Evolutionary conservation across 2,888 invertebrate species (phyloP).

Genomic region (Barypeithes pellucidus): DNA sequence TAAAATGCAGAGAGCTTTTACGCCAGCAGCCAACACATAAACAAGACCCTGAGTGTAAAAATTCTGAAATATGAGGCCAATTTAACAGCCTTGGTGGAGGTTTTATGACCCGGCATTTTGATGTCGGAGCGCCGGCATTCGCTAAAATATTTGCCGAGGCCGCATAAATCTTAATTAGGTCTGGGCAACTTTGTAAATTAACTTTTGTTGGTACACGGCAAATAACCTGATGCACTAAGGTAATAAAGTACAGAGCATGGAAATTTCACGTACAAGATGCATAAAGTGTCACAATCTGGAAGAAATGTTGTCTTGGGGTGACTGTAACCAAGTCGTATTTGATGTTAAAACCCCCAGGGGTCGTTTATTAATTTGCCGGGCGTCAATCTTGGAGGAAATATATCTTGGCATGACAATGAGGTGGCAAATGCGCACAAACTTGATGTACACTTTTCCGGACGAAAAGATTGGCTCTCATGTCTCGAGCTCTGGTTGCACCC

Average conservation of each 20-base stretch:
- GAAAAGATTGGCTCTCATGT: no score
- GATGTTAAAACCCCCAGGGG: no score
- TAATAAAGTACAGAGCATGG: background rate
- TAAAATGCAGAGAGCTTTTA: constrained; percentile 49
- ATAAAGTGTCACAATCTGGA: no score
- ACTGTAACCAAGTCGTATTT: no score
- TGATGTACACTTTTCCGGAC: no score
- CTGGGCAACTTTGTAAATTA: constrained; percentile 41
- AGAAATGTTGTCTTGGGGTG: no score
- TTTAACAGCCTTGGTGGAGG: constrained; percentile 48
- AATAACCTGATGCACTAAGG: constrained; percentile 38
- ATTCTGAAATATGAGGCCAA: constrained; percentile 54
- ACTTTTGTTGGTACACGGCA: constrained; percentile 43
- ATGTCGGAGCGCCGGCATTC: constrained; percentile 31
- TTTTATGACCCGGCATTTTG: constrained; percentile 47
- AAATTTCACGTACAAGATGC: background rate
- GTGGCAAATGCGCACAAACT: no score
- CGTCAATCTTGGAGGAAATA: no score
- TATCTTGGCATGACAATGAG: no score
- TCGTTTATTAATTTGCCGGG: no score
- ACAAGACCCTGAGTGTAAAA: constrained; percentile 51
- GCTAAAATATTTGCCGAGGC: constrained; percentile 39
- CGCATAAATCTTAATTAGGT: constrained; percentile 50
- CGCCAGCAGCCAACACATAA: constrained; percentile 49
- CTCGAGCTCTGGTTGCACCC: no score